Evolutionary conservation across 2,888 invertebrate genomes (phyloP).

Genomic region (Mesoligia furuncula): DNA sequence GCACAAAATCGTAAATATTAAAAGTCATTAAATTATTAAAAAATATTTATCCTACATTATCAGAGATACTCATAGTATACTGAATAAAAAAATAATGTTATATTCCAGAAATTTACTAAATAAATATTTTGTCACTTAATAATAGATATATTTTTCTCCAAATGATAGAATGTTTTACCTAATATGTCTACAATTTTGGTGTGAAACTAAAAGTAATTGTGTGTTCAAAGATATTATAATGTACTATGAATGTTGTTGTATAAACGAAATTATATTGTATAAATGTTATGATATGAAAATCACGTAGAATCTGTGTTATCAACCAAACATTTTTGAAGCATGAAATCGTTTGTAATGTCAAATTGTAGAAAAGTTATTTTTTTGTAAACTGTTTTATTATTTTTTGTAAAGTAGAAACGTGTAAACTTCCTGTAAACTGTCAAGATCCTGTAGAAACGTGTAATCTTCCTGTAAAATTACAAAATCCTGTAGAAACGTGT

Average conservation of each 20-base stretch:
- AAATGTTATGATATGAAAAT: slow-evolving; percentile 66
- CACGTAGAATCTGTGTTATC: slow-evolving; percentile 64
- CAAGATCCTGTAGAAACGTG: background rate
- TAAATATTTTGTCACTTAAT: slow-evolving; percentile 76
- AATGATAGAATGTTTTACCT: slow-evolving; percentile 79
- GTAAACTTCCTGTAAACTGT: background rate
- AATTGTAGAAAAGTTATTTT: slow-evolving; percentile 56
- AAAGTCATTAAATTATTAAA: slow-evolving; percentile 63
- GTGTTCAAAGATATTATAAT: slow-evolving; percentile 83
- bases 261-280: slow-evolving; percentile 78
- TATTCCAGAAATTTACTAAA: slow-evolving; percentile 81
- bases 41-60: slow-evolving; percentile 74
- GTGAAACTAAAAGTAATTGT: slow-evolving; percentile 78
- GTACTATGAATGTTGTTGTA: slow-evolving; percentile 84
- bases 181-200: slow-evolving; percentile 86
- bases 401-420: background rate
- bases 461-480: background rate
- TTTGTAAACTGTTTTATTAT: slow-evolving; percentile 6
- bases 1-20: slow-evolving; percentile 79
- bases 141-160: slow-evolving; percentile 80
- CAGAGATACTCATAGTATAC: slow-evolving; percentile 77
- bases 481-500: background rate
- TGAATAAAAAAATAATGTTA: slow-evolving; percentile 79
- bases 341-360: slow-evolving; percentile 44
- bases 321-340: slow-evolving; percentile 59